Percentiles rank a stretch among this genome's conserved stretches.
These are phyloP conservation scores for Sisyra nigra DNA, from an alignment of 2,888 invertebrate species.

Conservation along the genomic window DNA sequence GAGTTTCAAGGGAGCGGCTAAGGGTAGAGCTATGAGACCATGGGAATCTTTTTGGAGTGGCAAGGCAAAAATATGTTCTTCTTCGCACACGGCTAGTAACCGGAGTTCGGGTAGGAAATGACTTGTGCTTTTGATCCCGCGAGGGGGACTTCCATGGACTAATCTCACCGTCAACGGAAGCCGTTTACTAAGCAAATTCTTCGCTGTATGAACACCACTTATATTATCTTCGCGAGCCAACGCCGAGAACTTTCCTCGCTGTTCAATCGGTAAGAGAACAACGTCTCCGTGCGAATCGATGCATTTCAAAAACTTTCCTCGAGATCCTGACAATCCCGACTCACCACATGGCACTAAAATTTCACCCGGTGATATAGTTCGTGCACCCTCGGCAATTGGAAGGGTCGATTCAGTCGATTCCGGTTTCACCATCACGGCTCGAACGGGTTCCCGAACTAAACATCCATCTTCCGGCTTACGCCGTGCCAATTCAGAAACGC, in stretches of 20 bases:
- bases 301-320: slow-evolving; percentile 73
- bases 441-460: slow-evolving; percentile 61
- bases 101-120: slow-evolving; percentile 76
- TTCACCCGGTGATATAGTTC: slow-evolving; percentile 70
- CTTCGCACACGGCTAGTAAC: slow-evolving; percentile 69
- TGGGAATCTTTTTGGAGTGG: slow-evolving; percentile 69
- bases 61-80: slow-evolving; percentile 70
- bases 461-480: slow-evolving; percentile 59
- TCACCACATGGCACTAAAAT: slow-evolving; percentile 66
- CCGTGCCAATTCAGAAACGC: slow-evolving; percentile 66
- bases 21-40: slow-evolving; percentile 63
- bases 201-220: slow-evolving; percentile 84
- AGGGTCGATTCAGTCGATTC: slow-evolving; percentile 29
- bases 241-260: slow-evolving; percentile 82
- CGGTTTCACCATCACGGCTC: slow-evolving; percentile 46
- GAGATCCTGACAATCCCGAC: slow-evolving; percentile 44
- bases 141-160: slow-evolving; percentile 78
- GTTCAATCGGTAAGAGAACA: slow-evolving; percentile 68
- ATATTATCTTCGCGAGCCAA: slow-evolving; percentile 87
- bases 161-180: slow-evolving; percentile 84
- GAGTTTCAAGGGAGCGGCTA: slow-evolving; percentile 73
- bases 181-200: slow-evolving; percentile 74
- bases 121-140: slow-evolving; percentile 64
- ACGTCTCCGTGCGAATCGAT: slow-evolving; percentile 71
- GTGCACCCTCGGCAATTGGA: slow-evolving; percentile 40